Evolutionary conservation across 2,888 invertebrate genomes (phyloP).

Genomic region (Sarcophaga rosellei): DNA sequence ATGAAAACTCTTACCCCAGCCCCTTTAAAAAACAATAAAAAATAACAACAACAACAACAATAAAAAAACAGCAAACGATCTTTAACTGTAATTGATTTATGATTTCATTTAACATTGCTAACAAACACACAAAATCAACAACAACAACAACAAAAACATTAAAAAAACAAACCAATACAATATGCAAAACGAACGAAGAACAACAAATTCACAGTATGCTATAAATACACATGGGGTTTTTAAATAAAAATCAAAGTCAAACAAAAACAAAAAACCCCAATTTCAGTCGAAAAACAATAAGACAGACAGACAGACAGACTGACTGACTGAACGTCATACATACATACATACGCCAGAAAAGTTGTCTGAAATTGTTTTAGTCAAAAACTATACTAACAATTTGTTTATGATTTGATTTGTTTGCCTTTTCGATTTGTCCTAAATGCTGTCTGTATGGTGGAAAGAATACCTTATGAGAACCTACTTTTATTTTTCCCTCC

Average conservation of each 20-base stretch:
- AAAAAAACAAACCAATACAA: constrained; percentile 1
- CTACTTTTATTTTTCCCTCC: constrained; percentile 12
- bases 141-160: constrained; percentile 39
- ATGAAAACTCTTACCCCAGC: neutral
- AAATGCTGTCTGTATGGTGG: constrained; percentile 48
- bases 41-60: neutral
- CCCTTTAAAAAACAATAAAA: neutral
- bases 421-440: constrained; percentile 59
- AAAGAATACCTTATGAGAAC: constrained; percentile 56
- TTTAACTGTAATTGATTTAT: constrained; percentile 69
- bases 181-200: constrained; percentile 65
- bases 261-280: constrained; percentile 25
- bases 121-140: constrained; percentile 47
- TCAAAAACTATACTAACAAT: constrained; percentile 63
- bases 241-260: constrained; percentile 67
- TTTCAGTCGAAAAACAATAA: neutral
- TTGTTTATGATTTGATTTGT: constrained; percentile 68
- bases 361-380: constrained; percentile 34
- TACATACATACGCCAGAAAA: neutral
- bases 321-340: neutral
- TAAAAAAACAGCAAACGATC: constrained; percentile 55
- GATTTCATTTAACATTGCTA: constrained; percentile 65
- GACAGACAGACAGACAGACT: constrained; percentile 2
- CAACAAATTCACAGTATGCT: constrained; percentile 63
- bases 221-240: constrained; percentile 65